Base-by-base conservation (phyloP, 2,888 invertebrate genomes). In the Tribolium freemani region DNA sequence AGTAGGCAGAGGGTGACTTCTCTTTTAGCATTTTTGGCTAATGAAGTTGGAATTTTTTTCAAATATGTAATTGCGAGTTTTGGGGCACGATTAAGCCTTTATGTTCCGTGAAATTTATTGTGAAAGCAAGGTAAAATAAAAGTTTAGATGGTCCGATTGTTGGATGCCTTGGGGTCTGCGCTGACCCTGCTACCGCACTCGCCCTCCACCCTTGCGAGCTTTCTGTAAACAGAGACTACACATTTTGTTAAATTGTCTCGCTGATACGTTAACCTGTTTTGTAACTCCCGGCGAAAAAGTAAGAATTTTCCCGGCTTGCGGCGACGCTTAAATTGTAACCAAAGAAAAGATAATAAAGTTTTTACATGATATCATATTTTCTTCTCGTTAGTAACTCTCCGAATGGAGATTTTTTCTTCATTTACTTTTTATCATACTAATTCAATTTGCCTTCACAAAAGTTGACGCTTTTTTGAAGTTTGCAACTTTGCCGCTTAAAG, bases 131-230 rank as follows among this genome's bases (percentile, higher is more conserved):
- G 16, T 31, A 38, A 53, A 53, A 50, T 64, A 64, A 64, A 64
- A 64, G 38, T 64, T 64, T 51, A 38, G 51, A 53, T 30, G 51
- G 48, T 60, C 45, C 45, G 60, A 60, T 60, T 60, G 60, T n/a
- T 46, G 48, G 5, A n/a, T 48, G 60, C 60, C 48, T 60, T 30
- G 11, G 60, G 60, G 46, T 46, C 11, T 48, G n/a, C 11, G 60
- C 26, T 60, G 48, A 60, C 60, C 60, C 58, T 21, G 16, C 2
- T 16, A 16, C 16, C 16, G 16, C 16, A 46, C 44, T 60, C 45
- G 26, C 56, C 26, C 54, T 46, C 46, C 16, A 16, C 16, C 16
- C 16, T 16, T 16, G 16, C 16, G 46, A 11, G 4, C 3, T 46
- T 46, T 46, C 46, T 46, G 48, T 48, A 48, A 48, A 48, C 48